Evolutionary conservation across 2,888 invertebrate species (phyloP).

Genomic region (Orthonevra nobilis): DNA sequence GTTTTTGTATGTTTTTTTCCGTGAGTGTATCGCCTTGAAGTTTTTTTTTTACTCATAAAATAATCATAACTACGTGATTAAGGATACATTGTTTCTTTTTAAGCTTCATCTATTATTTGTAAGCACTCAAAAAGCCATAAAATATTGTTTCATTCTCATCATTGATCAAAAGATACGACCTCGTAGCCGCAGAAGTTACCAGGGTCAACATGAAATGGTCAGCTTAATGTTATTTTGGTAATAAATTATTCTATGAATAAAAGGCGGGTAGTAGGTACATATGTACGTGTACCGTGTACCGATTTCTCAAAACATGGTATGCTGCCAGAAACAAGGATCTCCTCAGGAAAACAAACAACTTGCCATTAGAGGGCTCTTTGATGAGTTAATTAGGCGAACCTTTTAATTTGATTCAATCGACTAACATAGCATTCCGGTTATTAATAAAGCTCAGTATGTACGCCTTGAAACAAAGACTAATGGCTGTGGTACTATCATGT

Average conservation of each 20-base stretch:
- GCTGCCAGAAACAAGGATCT: neutral
- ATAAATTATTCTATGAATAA: conserved; percentile 4
- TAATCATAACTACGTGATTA: conserved; percentile 24
- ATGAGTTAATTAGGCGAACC: conserved; percentile 34
- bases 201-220: no score
- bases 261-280: conserved; percentile 27
- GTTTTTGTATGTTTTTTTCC: conserved; percentile 23
- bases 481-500: no score
- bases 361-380: conserved; percentile 22
- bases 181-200: no score
- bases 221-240: no score
- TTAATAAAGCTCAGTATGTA: no score
- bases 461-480: no score
- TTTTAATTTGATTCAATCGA: conserved; percentile 30
- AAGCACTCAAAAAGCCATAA: conserved; percentile 24
- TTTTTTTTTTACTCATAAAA: conserved; percentile 16
- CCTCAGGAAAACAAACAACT: conserved; percentile 15
- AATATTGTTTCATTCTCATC: conserved; percentile 13
- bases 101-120: conserved; percentile 26
- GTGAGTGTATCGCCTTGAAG: conserved; percentile 17
- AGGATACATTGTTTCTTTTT: conserved; percentile 16
- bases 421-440: conserved; percentile 32
- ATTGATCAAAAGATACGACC: conserved; percentile 5
- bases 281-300: neutral
- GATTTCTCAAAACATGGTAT: neutral